A percentile compares a stretch with the other conserved stretches of the same genome.
These are phyloP conservation scores for Nezara viridula DNA, from an alignment of 2,888 invertebrate species.

Conservation along the genomic window DNA sequence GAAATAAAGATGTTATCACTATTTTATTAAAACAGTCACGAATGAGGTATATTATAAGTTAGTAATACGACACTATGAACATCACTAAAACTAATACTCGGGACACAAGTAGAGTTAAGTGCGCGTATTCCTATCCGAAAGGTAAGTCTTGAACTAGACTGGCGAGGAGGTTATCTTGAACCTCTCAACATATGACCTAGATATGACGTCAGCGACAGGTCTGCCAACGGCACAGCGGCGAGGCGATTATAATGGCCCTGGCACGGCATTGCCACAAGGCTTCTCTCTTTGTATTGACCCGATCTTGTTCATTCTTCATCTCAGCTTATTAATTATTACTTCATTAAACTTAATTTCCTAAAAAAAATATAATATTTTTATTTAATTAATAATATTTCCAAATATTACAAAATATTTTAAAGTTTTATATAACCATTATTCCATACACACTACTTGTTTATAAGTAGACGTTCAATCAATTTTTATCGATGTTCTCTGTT, in stretches of 20 bases:
- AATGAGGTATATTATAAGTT: not conserved
- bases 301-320: not conserved
- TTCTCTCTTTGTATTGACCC: slow-evolving; percentile 1
- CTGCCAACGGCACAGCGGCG: slow-evolving; percentile 23
- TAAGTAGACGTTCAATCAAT: not conserved
- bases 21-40: not conserved
- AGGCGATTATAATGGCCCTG: not conserved
- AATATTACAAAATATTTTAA: too few species aligned
- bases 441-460: too few species aligned
- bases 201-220: slow-evolving; percentile 56
- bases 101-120: not conserved
- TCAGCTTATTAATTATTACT: not conserved
- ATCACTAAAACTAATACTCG: slow-evolving; percentile 40
- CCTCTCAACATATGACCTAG: slow-evolving; percentile 59
- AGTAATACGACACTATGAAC: not conserved
- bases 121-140: not conserved
- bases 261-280: not conserved
- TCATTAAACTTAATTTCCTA: not conserved
- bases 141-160: slow-evolving; percentile 44
- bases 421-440: not conserved
- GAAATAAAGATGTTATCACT: not conserved
- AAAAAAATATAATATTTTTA: not conserved
- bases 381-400: not conserved
- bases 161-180: slow-evolving; percentile 52
- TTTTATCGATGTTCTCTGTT: not conserved